phyloP scores from a whole-genome alignment of 1,140 invertebrate species.

The Belonocnema kinseyi region DNA sequence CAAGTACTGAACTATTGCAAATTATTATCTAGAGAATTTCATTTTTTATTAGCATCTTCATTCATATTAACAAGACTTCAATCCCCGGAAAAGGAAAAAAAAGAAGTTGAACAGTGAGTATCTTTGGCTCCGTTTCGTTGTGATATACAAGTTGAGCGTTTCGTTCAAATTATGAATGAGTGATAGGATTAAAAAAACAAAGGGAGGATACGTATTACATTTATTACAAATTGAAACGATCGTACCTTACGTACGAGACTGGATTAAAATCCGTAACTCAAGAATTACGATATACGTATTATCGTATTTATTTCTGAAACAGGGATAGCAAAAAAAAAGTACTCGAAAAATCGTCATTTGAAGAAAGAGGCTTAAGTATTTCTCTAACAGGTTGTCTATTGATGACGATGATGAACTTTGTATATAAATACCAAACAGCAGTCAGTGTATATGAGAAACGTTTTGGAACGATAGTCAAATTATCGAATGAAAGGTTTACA shows the following conservation, averaged over 20 bases:
- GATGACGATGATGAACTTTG: slow-evolving; percentile 2
- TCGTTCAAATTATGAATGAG: slow-evolving; percentile 18
- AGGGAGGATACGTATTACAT: neutral
- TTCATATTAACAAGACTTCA: slow-evolving; percentile 36
- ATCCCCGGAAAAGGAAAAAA: slow-evolving; percentile 31
- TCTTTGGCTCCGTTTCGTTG: neutral
- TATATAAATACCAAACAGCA: slow-evolving; percentile 5
- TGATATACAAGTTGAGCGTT: slow-evolving; percentile 23
- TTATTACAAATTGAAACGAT: neutral
- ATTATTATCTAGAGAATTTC: neutral
- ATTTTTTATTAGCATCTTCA: slow-evolving; percentile 1
- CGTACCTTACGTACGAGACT: too few species aligned
- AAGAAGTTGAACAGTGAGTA: slow-evolving; percentile 37
- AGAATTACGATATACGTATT: neutral
- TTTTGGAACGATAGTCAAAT: slow-evolving; percentile 15
- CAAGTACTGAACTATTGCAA: neutral
- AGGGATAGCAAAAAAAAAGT: neutral
- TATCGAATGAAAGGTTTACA: neutral
- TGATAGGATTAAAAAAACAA: slow-evolving; percentile 1
- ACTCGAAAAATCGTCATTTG: neutral
- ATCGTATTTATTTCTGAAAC: neutral
- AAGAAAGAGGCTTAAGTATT: slow-evolving; percentile 25
- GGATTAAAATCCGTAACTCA: neutral
- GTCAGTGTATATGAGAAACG: slow-evolving; percentile 27
- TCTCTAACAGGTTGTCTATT: neutral